phyloP scores from a whole-genome alignment of 2,113 vertebrate genomes.

The Reinhardtius hippoglossoides region DNA sequence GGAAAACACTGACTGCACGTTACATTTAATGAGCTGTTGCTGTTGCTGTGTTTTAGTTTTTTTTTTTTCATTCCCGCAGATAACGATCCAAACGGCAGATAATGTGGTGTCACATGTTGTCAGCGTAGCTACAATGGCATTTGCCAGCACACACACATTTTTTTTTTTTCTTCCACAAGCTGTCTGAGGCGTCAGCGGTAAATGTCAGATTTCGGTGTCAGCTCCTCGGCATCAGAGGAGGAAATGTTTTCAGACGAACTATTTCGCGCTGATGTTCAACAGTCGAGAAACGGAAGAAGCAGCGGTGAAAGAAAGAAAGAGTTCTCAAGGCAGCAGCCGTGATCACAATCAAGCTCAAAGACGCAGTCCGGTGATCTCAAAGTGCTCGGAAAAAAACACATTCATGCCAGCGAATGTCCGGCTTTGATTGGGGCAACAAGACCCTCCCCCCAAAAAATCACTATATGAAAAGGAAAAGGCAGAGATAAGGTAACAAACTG shows the following conservation, averaged over 20 bases:
- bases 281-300: conserved; percentile 17
- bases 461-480: conserved; percentile 24
- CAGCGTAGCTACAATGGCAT: conserved; percentile 26
- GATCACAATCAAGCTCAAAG: conserved; percentile 40
- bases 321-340: conserved; percentile 9
- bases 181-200: conserved; percentile 29
- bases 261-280: conserved; percentile 27
- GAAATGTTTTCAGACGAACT: conserved; percentile 25
- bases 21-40: conserved; percentile 21
- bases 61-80: conserved; percentile 8
- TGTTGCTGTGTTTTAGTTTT: conserved; percentile 13
- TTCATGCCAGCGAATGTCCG: conserved; percentile 25
- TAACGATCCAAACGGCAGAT: conserved; percentile 25
- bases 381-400: neutral
- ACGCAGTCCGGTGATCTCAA: neutral
- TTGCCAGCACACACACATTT: conserved; percentile 6
- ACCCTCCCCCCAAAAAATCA: neutral
- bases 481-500: neutral
- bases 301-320: neutral
- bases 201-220: conserved; percentile 48
- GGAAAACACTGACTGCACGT: neutral
- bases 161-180: neutral
- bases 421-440: conserved; percentile 34
- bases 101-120: conserved; percentile 26
- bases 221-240: conserved; percentile 31